These are phyloP conservation scores for Lasioglossum malachurum DNA, from an alignment of 2,888 invertebrate species.

Conservation along the genomic window DNA sequence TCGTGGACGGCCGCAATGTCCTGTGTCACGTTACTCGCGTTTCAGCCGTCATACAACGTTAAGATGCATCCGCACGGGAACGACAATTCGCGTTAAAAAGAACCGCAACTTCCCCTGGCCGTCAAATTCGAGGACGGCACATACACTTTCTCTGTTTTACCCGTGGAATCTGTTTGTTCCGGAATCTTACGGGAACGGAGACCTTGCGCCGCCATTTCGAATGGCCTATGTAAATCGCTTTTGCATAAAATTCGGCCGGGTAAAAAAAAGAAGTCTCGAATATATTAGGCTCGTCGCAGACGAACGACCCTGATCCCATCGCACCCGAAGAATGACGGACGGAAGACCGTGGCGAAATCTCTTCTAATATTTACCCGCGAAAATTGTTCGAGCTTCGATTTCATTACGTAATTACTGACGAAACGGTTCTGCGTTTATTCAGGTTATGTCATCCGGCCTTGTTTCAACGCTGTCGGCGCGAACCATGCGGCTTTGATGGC, in stretches of 20 bases:
- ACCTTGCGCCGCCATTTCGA: background rate
- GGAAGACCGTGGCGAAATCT: conserved; percentile 13
- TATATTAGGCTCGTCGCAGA: background rate
- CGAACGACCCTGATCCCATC: conserved; percentile 14
- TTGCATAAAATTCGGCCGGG: conserved; percentile 15
- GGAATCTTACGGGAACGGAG: background rate
- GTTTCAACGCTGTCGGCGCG: conserved; percentile 1
- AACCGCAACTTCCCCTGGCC: conserved; percentile 66
- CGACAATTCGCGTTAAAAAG: conserved; percentile 42
- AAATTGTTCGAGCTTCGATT: conserved; percentile 25
- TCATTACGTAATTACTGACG: conserved; percentile 17
- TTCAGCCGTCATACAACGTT: conserved; percentile 49
- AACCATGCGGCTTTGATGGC: background rate
- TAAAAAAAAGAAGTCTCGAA: background rate
- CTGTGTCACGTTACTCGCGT: conserved; percentile 70
- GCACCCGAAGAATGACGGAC: background rate
- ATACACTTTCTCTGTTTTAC: conserved; percentile 19
- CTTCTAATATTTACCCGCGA: conserved; percentile 43
- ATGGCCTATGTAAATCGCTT: conserved; percentile 22
- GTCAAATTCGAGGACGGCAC: conserved; percentile 42
- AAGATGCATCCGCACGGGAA: conserved; percentile 50
- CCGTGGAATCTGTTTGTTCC: conserved; percentile 25
- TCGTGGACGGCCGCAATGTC: conserved; percentile 64
- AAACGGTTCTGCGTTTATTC: conserved; percentile 23
- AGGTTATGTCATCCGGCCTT: conserved; percentile 15